Evolutionary conservation across 2,113 vertebrate genomes (phyloP).

Genomic region (Eupsittula cactorum): DNA sequence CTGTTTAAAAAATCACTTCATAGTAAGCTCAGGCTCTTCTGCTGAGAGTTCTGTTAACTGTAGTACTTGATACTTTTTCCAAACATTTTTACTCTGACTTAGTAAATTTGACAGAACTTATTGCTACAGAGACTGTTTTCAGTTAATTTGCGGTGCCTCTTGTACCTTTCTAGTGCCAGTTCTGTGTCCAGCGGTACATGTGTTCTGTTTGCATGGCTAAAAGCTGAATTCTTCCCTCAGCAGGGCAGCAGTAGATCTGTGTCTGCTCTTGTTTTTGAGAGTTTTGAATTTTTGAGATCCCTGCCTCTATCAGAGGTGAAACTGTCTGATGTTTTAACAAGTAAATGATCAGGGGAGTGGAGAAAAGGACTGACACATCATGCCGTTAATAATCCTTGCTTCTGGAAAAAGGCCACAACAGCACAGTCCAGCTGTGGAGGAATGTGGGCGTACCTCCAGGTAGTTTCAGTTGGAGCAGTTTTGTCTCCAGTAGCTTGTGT

Average conservation of each 20-base stretch:
- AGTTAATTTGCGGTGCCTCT: background rate
- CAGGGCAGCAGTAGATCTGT: too few species aligned
- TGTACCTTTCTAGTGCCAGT: background rate
- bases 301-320: background rate
- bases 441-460: background rate
- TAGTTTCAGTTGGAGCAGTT: background rate
- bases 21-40: background rate
- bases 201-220: background rate
- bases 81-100: background rate
- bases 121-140: background rate
- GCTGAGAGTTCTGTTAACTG: background rate
- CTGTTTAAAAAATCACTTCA: background rate
- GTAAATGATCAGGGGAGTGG: background rate
- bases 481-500: background rate
- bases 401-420: background rate
- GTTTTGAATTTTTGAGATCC: background rate
- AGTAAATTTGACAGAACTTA: background rate
- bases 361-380: background rate
- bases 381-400: fast-evolving
- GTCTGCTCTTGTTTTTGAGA: background rate
- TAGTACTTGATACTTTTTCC: background rate
- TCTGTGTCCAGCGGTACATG: background rate
- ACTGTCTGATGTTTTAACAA: background rate
- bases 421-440: fast-evolving
- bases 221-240: background rate